phyloP scores from a whole-genome alignment of 2,888 invertebrate genomes.

The Ornithoptera priamus region DNA sequence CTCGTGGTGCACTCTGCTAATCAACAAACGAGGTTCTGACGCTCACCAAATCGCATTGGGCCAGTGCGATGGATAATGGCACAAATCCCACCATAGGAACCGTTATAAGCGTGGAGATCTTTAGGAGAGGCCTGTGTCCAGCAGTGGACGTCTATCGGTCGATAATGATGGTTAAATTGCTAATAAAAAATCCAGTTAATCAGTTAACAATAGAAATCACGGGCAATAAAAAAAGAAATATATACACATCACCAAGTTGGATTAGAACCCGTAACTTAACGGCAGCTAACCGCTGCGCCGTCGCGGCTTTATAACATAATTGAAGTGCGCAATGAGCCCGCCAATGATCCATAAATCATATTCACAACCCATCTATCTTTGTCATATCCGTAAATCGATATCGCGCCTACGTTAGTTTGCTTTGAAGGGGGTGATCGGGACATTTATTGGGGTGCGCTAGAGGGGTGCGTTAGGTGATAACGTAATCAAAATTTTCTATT shows the following conservation, averaged over 20 bases:
- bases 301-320: not conserved
- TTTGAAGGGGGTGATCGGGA: slow-evolving; percentile 25
- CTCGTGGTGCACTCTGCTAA: too few relatives aligned
- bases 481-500: slow-evolving; percentile 22
- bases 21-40: too few relatives aligned
- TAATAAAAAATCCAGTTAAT: too few relatives aligned
- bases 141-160: too few relatives aligned
- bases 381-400: slow-evolving; percentile 28
- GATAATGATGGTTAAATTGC: too few relatives aligned
- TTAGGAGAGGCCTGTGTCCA: too few relatives aligned
- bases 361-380: slow-evolving; percentile 12
- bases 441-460: slow-evolving; percentile 11
- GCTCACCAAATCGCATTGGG: too few relatives aligned
- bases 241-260: not conserved
- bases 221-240: too few relatives aligned
- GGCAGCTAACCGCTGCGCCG: not conserved
- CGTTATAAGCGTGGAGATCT: too few relatives aligned
- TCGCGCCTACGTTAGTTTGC: slow-evolving; percentile 15
- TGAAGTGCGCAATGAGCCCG: not conserved
- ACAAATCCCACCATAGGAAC: too few relatives aligned
- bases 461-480: slow-evolving; percentile 22
- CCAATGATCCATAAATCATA: slow-evolving; percentile 16
- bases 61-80: too few relatives aligned
- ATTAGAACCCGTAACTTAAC: not conserved
- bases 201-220: too few relatives aligned